These are phyloP conservation scores for Phylloscopus trochiloides DNA, from an alignment of 2,113 vertebrate species.

Conservation along the genomic window DNA sequence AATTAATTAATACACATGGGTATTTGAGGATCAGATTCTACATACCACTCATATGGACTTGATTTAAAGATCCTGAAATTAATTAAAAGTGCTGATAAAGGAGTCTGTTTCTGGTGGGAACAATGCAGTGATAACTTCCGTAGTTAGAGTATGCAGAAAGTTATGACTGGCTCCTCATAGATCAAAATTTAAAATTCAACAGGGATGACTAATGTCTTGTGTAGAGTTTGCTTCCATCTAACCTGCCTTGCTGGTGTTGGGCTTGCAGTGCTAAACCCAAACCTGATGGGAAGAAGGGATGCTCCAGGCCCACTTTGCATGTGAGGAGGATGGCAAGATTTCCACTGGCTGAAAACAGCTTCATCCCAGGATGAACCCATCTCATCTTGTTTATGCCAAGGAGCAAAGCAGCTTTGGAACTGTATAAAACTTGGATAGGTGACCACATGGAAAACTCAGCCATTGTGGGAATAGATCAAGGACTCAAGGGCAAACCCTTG, in stretches of 20 bases:
- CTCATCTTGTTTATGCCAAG: neutral
- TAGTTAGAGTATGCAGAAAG: neutral
- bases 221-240: neutral
- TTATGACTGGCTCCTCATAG: neutral
- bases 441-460: neutral
- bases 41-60: neutral
- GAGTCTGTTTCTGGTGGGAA: neutral
- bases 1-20: conserved; percentile 56
- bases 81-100: neutral
- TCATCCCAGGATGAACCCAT: neutral
- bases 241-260: neutral
- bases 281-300: neutral
- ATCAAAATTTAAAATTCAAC: neutral
- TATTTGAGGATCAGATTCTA: conserved; percentile 12
- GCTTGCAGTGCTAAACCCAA: neutral
- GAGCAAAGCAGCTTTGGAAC: neutral
- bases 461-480: neutral
- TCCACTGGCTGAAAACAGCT: neutral
- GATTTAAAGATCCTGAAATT: conserved; percentile 43
- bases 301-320: neutral
- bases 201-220: neutral
- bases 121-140: neutral
- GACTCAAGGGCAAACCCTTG: neutral
- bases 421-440: neutral
- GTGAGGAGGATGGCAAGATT: neutral